Evolutionary conservation across 2,888 invertebrate species (phyloP), one percentile per base, ranked within the genome.

Genomic region (Campoplex capitator): DNA sequence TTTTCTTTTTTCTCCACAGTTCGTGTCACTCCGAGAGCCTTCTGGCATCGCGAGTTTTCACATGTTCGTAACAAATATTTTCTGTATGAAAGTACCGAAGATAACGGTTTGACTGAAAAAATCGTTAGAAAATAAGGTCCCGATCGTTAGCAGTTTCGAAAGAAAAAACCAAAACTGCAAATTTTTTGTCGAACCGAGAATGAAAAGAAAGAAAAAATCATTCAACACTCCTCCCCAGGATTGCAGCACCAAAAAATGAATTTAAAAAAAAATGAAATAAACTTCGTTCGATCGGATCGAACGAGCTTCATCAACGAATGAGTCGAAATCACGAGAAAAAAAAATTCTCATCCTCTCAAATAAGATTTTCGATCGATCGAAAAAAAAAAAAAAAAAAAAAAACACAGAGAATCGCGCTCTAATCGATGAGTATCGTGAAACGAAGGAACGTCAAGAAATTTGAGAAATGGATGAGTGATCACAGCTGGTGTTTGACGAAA

Each of bases 11-110:
- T 1, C 38, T 23, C 23, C n/a, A 51, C 7, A 38, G 9, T 3
- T 58, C 38, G 8, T 79, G 67, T 83, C 83, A 78, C 35, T 48
- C 2, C 77, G 32, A 65, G 56, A 65, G 56, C 38, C 62, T 73
- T 38, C 45, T 42, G 48, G 45, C 71, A 58, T 73, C 62, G n/a
- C 48, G 71, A 38, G 38, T 58, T 71, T 62, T 32, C 58, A 71
- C 42, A 13, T 38, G 8, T 76, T 68, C 45, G 23, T 45, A 6
- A 58, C 7, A 35, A 8, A 35, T 7, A 62, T 18, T 4, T 6
- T 45, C 7, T 23, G 23, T 45, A 45, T 2, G 45, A 9, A 42
- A 11, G 45, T 11, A 1, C 11, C 13, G 11, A 45, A 45, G 3
- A n/a, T 80, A 62, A n/a, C 0, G 54, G 62, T 32, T 45, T 9